Base-by-base conservation (phyloP, 2,113 vertebrate genomes). In the Cromileptes altivelis region DNA sequence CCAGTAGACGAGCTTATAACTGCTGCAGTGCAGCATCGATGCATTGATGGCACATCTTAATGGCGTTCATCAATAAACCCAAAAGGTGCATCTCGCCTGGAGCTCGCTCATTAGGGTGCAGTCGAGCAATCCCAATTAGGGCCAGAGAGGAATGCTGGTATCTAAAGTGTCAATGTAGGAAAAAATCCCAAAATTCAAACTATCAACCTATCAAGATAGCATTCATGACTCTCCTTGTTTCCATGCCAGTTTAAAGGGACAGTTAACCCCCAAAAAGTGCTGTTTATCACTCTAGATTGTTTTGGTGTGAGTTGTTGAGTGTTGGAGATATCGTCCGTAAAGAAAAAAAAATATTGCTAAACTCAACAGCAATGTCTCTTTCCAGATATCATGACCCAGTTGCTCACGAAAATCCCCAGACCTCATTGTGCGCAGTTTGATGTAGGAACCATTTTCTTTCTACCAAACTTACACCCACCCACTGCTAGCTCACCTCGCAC, bases 1-100 rank as follows among this genome's bases (percentile, higher is more conserved):
- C 75, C 73, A 55, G 76, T 52, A 52, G 68, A 64, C 53, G 21
- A 61, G 71, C 79, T 78, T 15, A 33, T 33, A 68, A 52, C 74
- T 74, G 70, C 70, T 68, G 80, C 72, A 67, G 71, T 4, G 63
- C 47, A 33, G 60, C 47, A 30, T 47, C 18, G 6, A 72, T 57
- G 45, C 56, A 50, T 10, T n/a, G 27, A 63, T 37, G 61, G 45
- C 25, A 69, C 64, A 6, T 57, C 25, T 58, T 27, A 68, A 70
- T 67, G 67, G 40, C 17, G 2, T 70, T 42, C 23, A 58, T 85
- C 56, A 53, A 57, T 73, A 49, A 81, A 86, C 61, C 37, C 18
- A 49, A 70, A 9, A 23, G 30, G 25, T 33, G 58, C 21, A 10
- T 76, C 57, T 19, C n/a, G 18, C 37, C 11, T 4, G 4, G 7